These are phyloP conservation scores for Trogon surrucura DNA, from an alignment of 2,113 vertebrate species.

Conservation along the genomic window DNA sequence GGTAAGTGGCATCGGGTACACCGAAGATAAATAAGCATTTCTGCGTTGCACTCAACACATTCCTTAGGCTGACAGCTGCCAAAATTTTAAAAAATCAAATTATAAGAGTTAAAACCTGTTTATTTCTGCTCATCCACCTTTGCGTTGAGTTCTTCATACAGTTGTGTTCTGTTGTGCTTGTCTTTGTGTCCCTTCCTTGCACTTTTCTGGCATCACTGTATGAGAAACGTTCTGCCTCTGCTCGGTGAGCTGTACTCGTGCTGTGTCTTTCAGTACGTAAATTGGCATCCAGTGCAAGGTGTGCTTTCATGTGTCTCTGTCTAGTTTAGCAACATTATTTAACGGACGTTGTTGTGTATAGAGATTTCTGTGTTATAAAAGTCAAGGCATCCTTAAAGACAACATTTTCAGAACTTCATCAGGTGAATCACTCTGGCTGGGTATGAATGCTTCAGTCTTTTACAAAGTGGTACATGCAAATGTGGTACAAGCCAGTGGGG, in stretches of 20 bases:
- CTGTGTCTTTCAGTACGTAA: neutral
- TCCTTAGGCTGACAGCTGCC: neutral
- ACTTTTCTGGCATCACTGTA: neutral
- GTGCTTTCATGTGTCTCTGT: neutral
- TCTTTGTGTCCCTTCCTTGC: neutral
- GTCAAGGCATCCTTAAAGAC: neutral
- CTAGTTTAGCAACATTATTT: neutral
- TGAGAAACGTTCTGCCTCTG: neutral
- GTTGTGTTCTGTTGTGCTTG: neutral
- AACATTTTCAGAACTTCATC: neutral
- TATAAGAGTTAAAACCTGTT: neutral
- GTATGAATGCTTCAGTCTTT: neutral
- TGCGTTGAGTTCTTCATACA: neutral
- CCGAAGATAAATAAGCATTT: neutral
- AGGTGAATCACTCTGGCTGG: neutral
- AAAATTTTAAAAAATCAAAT: neutral
- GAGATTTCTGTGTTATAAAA: neutral
- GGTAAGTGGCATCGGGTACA: neutral
- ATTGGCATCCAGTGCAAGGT: neutral
- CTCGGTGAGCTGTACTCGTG: rapidly evolving
- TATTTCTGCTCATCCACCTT: neutral
- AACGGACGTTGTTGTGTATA: neutral
- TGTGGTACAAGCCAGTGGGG: neutral
- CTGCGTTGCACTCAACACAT: neutral
- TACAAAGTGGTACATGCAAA: neutral